phyloP scores from a whole-genome alignment of 2,888 invertebrate genomes.

The Drosophila atripex region DNA sequence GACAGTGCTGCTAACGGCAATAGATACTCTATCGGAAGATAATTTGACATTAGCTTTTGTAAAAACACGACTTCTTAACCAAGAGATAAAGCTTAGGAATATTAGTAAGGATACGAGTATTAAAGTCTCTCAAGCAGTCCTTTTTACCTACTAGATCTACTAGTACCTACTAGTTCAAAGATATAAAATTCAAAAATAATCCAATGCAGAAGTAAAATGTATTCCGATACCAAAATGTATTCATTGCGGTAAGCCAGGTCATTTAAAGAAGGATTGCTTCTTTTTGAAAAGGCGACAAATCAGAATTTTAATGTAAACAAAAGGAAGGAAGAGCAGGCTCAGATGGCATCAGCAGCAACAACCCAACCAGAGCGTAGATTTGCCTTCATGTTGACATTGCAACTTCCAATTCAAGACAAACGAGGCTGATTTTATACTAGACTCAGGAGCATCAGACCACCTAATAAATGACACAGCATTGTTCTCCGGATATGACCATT shows the following conservation, averaged over 20 bases:
- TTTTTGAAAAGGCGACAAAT: conserved; percentile 16
- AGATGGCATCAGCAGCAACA: conserved; percentile 13
- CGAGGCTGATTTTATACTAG: not conserved
- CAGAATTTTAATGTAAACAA: not conserved
- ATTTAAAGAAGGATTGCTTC: conserved; percentile 27
- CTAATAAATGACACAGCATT: no score
- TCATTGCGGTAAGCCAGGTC: conserved; percentile 22
- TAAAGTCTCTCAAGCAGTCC: conserved; percentile 7
- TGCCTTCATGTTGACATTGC: conserved; percentile 19
- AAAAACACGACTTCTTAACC: conserved; percentile 25
- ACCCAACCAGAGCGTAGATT: conserved; percentile 12
- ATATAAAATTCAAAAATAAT: no score
- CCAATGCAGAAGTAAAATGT: no score
- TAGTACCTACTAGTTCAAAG: no score
- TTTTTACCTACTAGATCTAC: no score
- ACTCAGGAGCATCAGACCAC: conserved; percentile 30
- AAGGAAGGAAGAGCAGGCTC: no score
- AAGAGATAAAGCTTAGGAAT: conserved; percentile 26
- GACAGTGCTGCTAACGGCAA: conserved; percentile 8
- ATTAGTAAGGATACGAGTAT: conserved; percentile 20
- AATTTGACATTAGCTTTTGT: conserved; percentile 32
- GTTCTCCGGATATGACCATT: conserved; percentile 21
- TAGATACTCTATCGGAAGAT: conserved; percentile 23
- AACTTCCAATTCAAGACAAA: not conserved
- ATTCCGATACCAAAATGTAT: conserved; percentile 3